phyloP scores from a whole-genome alignment of 1,140 invertebrate genomes.

The Diabrotica virgifera region DNA sequence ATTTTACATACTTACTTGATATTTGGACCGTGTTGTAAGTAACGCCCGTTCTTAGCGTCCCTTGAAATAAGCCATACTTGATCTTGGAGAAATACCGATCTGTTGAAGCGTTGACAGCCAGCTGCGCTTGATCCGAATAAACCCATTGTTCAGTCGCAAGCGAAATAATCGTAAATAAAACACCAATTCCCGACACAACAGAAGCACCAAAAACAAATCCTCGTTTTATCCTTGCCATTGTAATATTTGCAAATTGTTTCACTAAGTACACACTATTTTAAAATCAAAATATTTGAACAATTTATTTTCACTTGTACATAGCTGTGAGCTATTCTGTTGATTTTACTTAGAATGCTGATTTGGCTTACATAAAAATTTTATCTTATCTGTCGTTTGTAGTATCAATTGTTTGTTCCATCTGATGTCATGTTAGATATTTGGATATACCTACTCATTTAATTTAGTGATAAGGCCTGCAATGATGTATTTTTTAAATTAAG shows the following conservation, averaged over 20 bases:
- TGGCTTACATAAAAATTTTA: too few relatives aligned
- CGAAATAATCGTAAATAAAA: constrained; percentile 24
- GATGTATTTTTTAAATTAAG: too few relatives aligned
- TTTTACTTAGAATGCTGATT: too few relatives aligned
- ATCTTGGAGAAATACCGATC: not conserved
- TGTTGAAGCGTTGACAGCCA: not conserved
- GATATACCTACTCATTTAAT: too few relatives aligned
- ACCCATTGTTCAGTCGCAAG: constrained; percentile 31
- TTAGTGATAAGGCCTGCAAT: too few relatives aligned
- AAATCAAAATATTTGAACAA: too few relatives aligned
- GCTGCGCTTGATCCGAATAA: not conserved
- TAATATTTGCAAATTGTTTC: not conserved
- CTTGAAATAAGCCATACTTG: constrained; percentile 27
- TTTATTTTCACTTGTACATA: too few relatives aligned
- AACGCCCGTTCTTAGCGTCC: not conserved
- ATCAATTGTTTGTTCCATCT: too few relatives aligned
- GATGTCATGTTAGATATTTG: too few relatives aligned
- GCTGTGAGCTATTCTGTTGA: too few relatives aligned
- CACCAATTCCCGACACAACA: constrained; percentile 25
- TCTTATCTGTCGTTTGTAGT: too few relatives aligned
- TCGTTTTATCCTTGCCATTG: constrained; percentile 26
- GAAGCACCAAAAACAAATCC: constrained; percentile 23
- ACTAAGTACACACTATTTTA: too few relatives aligned
- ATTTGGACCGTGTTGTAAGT: constrained; percentile 4
- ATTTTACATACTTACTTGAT: constrained; percentile 17